These are phyloP conservation scores for Jacana jacana DNA, from an alignment of 2,113 vertebrate genomes.

Conservation along the genomic window DNA sequence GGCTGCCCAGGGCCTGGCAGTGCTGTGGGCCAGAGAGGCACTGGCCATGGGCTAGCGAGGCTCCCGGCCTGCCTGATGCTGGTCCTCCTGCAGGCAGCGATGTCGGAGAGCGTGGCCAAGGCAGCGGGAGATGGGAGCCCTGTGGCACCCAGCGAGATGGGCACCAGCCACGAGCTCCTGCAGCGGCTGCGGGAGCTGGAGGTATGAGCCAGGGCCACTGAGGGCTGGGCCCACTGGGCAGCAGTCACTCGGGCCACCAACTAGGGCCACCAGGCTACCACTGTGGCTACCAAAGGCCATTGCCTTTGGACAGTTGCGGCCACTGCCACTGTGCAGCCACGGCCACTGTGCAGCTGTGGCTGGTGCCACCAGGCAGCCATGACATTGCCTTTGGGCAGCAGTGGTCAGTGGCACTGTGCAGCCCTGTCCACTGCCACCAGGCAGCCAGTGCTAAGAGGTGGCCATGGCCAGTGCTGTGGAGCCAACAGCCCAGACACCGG, in stretches of 20 bases:
- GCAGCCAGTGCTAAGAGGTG: neutral
- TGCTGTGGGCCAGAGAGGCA: fast-evolving
- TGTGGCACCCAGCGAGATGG: slow-evolving; percentile 38
- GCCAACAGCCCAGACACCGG: fast-evolving
- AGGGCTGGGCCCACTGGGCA: too few species aligned
- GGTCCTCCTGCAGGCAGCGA: slow-evolving; percentile 27
- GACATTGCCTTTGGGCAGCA: neutral
- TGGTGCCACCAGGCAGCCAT: too few species aligned
- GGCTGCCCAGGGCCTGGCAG: neutral
- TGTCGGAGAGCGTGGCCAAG: slow-evolving; percentile 69
- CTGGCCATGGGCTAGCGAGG: neutral
- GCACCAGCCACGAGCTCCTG: slow-evolving; percentile 77
- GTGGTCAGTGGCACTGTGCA: neutral
- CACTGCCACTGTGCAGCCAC: neutral
- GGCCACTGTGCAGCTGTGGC: neutral
- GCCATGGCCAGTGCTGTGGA: fast-evolving
- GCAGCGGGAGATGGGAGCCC: slow-evolving; percentile 46
- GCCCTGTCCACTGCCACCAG: neutral
- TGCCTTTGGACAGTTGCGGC: too few species aligned
- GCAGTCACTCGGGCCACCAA: neutral
- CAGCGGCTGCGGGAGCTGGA: slow-evolving; percentile 80
- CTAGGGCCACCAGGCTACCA: too few species aligned
- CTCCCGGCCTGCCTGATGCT: neutral
- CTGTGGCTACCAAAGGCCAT: too few species aligned
- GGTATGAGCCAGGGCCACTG: neutral